Conservation (phyloP, 2,113 vertebrate species). For the Tragulus kanchil region DNA sequence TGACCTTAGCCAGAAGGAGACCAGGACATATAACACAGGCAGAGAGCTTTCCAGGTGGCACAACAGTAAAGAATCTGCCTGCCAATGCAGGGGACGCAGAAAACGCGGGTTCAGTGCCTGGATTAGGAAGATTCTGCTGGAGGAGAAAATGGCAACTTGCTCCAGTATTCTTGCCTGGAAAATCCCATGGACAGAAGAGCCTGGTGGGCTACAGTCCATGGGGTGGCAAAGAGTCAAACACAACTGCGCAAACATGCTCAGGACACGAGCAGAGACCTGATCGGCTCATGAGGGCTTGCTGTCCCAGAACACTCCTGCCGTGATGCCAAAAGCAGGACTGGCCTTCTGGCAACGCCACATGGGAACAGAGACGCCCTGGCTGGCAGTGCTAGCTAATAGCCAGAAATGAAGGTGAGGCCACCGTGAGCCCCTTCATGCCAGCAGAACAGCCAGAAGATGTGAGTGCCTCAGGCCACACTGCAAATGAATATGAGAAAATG, state of each 20-base stretch:
- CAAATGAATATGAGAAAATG: background rate
- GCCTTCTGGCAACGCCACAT: background rate
- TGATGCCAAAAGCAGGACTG: background rate
- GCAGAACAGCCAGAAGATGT: background rate
- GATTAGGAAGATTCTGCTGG: background rate
- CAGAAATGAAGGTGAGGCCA: background rate
- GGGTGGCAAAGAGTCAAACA: background rate
- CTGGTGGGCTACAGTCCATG: background rate
- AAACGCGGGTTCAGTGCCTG: background rate
- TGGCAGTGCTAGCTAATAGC: background rate
- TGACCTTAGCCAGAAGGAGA: background rate
- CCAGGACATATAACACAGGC: background rate
- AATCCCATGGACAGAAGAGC: background rate
- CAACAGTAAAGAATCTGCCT: background rate
- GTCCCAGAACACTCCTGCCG: background rate
- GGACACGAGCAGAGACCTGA: background rate
- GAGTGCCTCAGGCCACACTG: background rate
- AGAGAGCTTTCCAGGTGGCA: background rate
- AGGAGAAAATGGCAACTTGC: background rate
- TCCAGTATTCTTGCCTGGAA: background rate
- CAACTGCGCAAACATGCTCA: rapidly evolving
- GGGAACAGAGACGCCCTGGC: background rate
- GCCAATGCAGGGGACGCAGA: background rate
- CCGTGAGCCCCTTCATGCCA: background rate
- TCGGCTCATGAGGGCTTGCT: rapidly evolving